Percentiles rank a stretch among this genome's conserved stretches.
Conservation (phyloP, 2,113 vertebrate species). For the Hippoglossus stenolepis region DNA sequence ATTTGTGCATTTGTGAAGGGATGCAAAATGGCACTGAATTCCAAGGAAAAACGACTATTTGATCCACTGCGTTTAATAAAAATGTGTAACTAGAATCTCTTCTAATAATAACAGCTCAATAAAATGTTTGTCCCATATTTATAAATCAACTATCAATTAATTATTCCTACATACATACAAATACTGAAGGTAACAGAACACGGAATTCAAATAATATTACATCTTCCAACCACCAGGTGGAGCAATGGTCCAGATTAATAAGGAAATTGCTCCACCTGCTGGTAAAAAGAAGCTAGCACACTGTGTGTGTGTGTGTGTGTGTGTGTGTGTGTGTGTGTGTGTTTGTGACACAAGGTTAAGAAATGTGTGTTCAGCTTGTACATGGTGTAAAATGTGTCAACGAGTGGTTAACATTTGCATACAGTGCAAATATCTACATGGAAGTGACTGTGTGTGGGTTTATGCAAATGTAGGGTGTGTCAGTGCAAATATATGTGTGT, state of each 20-base stretch:
- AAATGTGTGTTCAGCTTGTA: not conserved
- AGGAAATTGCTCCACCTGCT: constrained; percentile 46
- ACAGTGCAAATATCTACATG: not conserved
- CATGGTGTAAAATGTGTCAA: too few species aligned
- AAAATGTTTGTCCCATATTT: not conserved
- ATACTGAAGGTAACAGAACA: not conserved
- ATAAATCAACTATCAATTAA: too few species aligned
- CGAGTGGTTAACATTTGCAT: not conserved
- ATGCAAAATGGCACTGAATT: constrained; percentile 31
- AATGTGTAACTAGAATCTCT: not conserved
- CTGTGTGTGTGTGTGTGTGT: not conserved
- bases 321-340: too few species aligned
- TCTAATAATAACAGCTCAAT: not conserved
- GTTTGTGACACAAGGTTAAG: not conserved
- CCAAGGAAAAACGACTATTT: not conserved
- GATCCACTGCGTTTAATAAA: not conserved
- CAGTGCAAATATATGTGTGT: constrained; percentile 13
- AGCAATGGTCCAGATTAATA: constrained; percentile 37
- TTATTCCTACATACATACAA: not conserved
- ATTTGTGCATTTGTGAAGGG: constrained; percentile 41
- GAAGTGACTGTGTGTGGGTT: constrained; percentile 5
- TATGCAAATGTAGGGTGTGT: constrained; percentile 1
- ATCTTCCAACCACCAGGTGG: constrained; percentile 68
- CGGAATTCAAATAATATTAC: not conserved
- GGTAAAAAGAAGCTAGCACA: constrained; percentile 22